Evolutionary conservation across 2,797 vertebrate species (phyloP).

Genomic region (Leptoclinus maculatus): DNA sequence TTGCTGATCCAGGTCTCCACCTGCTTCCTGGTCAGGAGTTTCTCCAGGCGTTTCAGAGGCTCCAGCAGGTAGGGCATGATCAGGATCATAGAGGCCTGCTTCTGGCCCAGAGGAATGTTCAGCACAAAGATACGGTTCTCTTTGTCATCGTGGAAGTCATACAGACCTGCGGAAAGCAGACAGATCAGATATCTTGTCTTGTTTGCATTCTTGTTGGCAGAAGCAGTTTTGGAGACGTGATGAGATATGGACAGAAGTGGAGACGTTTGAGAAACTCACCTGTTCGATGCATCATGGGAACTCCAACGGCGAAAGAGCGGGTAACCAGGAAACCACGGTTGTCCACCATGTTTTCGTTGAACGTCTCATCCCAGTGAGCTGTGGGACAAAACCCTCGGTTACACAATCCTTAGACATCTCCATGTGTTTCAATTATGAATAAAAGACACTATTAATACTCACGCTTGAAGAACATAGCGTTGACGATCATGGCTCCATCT

Average conservation of each 20-base stretch:
- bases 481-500: constrained; percentile 94
- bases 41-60: constrained; percentile 91
- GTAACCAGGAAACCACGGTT: constrained; percentile 92
- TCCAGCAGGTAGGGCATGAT: constrained; percentile 96
- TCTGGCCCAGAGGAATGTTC: constrained; percentile 94
- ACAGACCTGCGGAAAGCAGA: constrained; percentile 85
- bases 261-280: constrained; percentile 76
- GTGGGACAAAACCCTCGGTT: background rate
- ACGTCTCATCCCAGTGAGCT: constrained; percentile 97
- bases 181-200: background rate
- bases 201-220: background rate
- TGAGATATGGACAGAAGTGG: background rate
- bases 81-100: constrained; percentile 93
- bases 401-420: background rate
- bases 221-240: constrained; percentile 18
- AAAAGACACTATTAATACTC: constrained; percentile 72
- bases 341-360: constrained; percentile 97
- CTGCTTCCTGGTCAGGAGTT: constrained; percentile 92
- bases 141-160: constrained; percentile 91
- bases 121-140: constrained; percentile 88
- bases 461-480: constrained; percentile 99
- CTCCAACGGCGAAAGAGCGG: constrained; percentile 88
- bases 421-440: background rate
- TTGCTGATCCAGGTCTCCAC: constrained; percentile 92
- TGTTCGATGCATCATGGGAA: constrained; percentile 98